Percentiles rank a stretch among this genome's conserved stretches.
phyloP scores from a whole-genome alignment of 1,140 invertebrate species.

The Calliphora vicina region DNA sequence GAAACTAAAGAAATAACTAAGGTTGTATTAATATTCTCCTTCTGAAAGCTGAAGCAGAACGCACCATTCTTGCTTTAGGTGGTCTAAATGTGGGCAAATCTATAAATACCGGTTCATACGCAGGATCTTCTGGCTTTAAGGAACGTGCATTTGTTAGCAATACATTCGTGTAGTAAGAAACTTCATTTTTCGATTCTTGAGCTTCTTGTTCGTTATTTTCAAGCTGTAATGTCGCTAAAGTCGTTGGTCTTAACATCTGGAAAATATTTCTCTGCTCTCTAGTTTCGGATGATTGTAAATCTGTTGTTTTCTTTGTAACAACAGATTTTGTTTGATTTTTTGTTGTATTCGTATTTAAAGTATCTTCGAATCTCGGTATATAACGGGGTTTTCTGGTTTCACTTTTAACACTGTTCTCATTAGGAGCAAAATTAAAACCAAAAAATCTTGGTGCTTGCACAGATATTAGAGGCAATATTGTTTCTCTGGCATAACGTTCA shows the following conservation, averaged over 20 bases:
- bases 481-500: conserved; percentile 80
- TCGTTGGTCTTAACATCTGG: conserved; percentile 40
- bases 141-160: conserved; percentile 50
- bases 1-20: neutral
- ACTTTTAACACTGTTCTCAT: conserved; percentile 43
- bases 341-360: conserved; percentile 44
- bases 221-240: conserved; percentile 26
- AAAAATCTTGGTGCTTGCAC: conserved; percentile 77
- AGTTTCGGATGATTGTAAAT: conserved; percentile 12
- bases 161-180: conserved; percentile 56
- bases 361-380: conserved; percentile 59
- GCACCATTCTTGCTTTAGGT: neutral
- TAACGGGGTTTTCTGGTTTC: conserved; percentile 57
- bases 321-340: neutral
- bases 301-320: neutral
- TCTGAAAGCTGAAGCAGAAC: neutral
- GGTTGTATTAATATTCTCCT: conserved; percentile 1
- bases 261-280: conserved; percentile 53
- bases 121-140: conserved; percentile 54
- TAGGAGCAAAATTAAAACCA: conserved; percentile 63
- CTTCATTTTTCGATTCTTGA: conserved; percentile 39
- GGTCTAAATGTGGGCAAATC: conserved; percentile 60
- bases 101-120: conserved; percentile 55
- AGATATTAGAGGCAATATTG: conserved; percentile 76
- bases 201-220: neutral